Evolutionary conservation across 1,140 invertebrate genomes (phyloP), one percentile per base, ranked within the genome.

Genomic region (Contarinia nasturtii): DNA sequence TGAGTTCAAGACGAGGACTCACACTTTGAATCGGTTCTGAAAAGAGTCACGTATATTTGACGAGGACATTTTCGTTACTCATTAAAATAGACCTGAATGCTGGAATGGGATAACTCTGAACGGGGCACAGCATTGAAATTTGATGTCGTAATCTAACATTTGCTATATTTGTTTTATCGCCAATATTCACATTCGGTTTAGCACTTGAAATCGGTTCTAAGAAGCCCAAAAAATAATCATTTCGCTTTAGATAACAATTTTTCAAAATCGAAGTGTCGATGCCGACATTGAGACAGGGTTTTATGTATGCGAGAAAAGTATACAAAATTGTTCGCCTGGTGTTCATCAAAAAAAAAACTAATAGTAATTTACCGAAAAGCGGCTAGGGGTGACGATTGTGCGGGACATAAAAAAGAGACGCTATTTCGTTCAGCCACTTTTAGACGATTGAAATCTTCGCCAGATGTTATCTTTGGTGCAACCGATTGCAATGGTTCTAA

Each of bases 191-290:
- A 60, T 76, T 76, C 49, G 79, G 79, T 53, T 71, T 69, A 44
- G 77, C 76, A 58, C 76, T 77, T 51, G 73, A 78, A 52, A 82
- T 73, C 18, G 80, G 80, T 63, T 84, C 80, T 83, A 69, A 41
- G 57, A 48, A 27, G 27, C 27, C 27, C 4, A 10, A 10, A 10
- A 27, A 27, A n/a, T n/a, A 27, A 27, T 27, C 10, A n/a, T 27
- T 27, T 27, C 27, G 10, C 10, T 27, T 27, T 27, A 27, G 27
- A 27, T 27, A 27, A 10, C 27, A 27, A 3, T 27, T 27, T 27
- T 27, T 27, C 8, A 42, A n/a, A n/a, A n/a, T n/a, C n/a, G n/a
- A n/a, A n/a, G n/a, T n/a, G n/a, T n/a, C 27, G 3, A 27, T 27
- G 27, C 27, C 27, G 27, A 27, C 10, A 27, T 27, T 27, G 27